phyloP scores from a whole-genome alignment of 2,113 vertebrate genomes.

The Pterocles burchelli region DNA sequence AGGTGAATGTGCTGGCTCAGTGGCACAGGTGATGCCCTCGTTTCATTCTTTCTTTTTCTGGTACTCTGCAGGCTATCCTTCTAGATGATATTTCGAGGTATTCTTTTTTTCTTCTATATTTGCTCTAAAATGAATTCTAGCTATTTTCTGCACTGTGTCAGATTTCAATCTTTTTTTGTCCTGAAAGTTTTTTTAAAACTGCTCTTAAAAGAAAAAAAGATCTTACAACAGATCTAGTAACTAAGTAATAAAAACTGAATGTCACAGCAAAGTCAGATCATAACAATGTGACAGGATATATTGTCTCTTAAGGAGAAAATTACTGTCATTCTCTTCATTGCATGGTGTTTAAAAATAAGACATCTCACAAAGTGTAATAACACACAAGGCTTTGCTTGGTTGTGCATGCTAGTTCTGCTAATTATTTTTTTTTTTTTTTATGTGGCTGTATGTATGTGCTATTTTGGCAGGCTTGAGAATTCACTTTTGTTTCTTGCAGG shows the following conservation, averaged over 20 bases:
- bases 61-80: not conserved
- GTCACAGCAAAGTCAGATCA: not conserved
- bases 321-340: not conserved
- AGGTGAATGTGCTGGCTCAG: not conserved
- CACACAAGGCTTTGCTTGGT: not conserved
- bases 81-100: not conserved
- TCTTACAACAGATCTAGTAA: not conserved
- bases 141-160: not conserved
- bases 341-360: not conserved
- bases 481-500: not conserved
- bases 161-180: not conserved
- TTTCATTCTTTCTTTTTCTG: not conserved
- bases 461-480: not conserved
- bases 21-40: not conserved
- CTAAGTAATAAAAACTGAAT: not conserved
- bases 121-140: not conserved
- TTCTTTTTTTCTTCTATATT: not conserved
- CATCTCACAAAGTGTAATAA: not conserved
- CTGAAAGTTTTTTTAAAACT: not conserved
- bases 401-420: not conserved
- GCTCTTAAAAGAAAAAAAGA: not conserved
- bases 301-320: slow-evolving; percentile 13
- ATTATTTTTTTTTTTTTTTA: not conserved
- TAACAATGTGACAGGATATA: slow-evolving; percentile 6
- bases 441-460: not conserved